A percentile compares a stretch with the other conserved stretches of the same genome.
Evolutionary conservation across 2,797 vertebrate genomes (phyloP).

Genomic region (Eptatretus atami): DNA sequence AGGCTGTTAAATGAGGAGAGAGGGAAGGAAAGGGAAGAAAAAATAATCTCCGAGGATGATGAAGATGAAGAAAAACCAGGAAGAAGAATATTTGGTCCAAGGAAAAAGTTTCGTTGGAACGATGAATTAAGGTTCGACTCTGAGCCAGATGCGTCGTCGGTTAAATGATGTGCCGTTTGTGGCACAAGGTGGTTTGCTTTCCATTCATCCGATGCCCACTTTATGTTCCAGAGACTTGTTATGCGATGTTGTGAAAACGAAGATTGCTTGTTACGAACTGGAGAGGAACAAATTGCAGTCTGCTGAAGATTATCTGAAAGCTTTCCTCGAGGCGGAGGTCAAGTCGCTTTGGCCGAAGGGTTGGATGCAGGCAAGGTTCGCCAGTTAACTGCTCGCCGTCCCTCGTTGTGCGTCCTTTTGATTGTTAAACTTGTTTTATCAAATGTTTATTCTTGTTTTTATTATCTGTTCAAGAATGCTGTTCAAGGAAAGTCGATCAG

Average conservation of each 20-base stretch:
- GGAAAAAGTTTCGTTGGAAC: conserved; percentile 65
- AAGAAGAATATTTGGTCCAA: conserved; percentile 41
- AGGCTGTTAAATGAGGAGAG: conserved; percentile 19
- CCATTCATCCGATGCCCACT: too few relatives aligned
- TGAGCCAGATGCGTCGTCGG: neutral
- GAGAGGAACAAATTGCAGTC: conserved; percentile 25
- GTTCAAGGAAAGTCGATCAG: conserved; percentile 38
- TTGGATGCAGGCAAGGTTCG: conserved; percentile 96
- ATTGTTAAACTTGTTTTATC: neutral
- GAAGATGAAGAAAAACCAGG: conserved; percentile 31
- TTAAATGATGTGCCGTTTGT: too few relatives aligned
- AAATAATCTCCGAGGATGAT: conserved; percentile 40
- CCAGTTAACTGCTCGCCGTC: conserved; percentile 4
- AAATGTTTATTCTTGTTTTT: conserved; percentile 9
- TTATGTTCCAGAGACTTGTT: conserved; percentile 27
- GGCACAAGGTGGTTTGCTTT: too few relatives aligned
- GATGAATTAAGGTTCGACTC: conserved; percentile 46
- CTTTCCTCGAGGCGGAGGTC: conserved; percentile 67
- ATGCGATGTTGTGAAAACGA: conserved; percentile 28
- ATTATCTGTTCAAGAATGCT: conserved; percentile 25
- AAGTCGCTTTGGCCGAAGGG: conserved; percentile 88
- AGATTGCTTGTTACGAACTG: conserved; percentile 26
- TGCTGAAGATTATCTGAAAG: conserved; percentile 77
- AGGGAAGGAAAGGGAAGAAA: conserved; percentile 36
- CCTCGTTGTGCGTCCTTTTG: too few relatives aligned